Evolutionary conservation across 2,888 invertebrate genomes (phyloP).

Genomic region (Lasioglossum zephyrum): DNA sequence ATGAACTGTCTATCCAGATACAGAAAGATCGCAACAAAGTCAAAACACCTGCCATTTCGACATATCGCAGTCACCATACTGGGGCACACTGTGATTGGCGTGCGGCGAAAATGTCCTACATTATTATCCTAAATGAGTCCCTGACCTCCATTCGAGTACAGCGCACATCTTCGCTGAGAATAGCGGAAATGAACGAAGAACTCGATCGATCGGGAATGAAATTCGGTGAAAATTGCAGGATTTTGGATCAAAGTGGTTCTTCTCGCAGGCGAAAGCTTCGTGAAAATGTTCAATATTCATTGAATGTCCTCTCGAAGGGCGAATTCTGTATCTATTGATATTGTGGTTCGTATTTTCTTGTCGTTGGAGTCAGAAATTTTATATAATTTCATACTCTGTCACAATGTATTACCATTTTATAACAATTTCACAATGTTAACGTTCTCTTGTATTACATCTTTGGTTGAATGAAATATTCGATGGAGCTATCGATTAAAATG

Average conservation of each 20-base stretch:
- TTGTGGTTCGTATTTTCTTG: neutral
- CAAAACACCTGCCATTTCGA: slow-evolving; percentile 52
- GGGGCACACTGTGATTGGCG: slow-evolving; percentile 41
- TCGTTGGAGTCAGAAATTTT: neutral
- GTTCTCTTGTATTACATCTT: neutral
- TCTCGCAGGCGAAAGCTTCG: neutral
- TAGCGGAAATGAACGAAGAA: neutral
- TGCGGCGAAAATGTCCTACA: slow-evolving; percentile 55
- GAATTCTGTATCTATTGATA: neutral
- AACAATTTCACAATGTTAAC: neutral
- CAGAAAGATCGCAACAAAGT: neutral
- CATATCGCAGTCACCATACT: slow-evolving; percentile 60
- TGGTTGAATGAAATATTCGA: neutral
- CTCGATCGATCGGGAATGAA: slow-evolving; percentile 4
- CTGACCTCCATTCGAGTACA: neutral
- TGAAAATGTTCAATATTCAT: neutral
- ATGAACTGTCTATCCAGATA: neutral
- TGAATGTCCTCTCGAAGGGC: neutral
- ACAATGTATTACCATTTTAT: neutral
- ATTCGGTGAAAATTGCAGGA: neutral
- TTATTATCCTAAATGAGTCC: slow-evolving; percentile 30
- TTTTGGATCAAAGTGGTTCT: neutral
- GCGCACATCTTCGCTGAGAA: neutral
- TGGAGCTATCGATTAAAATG: neutral
- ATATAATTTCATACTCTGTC: neutral